These are phyloP conservation scores for Emydura subglobosa DNA, from an alignment of 2,113 vertebrate genomes.

Conservation along the genomic window DNA sequence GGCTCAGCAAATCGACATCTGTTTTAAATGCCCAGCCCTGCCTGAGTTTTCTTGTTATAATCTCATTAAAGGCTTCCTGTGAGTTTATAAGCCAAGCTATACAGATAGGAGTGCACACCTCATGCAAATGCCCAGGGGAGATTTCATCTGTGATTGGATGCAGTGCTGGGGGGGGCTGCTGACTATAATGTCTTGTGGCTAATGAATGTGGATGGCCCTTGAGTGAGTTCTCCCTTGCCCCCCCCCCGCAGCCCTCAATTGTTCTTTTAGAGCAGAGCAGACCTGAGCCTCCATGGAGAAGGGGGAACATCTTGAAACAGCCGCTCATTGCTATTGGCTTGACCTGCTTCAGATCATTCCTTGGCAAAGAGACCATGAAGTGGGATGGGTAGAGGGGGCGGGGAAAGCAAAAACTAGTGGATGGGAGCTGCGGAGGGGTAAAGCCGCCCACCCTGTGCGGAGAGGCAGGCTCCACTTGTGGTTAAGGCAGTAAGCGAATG, in stretches of 20 bases:
- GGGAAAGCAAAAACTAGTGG: too few species aligned
- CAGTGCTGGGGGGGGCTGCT: background rate
- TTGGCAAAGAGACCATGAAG: background rate
- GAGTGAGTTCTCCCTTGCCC: too few species aligned
- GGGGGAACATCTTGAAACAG: background rate
- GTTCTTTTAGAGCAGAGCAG: background rate
- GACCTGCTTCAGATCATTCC: background rate
- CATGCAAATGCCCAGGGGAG: background rate
- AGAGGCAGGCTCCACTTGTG: background rate
- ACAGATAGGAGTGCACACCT: background rate
- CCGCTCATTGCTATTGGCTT: background rate
- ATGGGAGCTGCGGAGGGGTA: too few species aligned
- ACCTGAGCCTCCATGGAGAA: background rate
- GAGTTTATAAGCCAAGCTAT: background rate
- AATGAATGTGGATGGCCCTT: background rate
- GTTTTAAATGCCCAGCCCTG: background rate
- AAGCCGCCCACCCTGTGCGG: too few species aligned
- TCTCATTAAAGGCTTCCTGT: background rate
- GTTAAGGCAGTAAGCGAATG: background rate
- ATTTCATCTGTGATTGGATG: background rate
- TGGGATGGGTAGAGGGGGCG: too few species aligned
- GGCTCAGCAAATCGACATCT: background rate
- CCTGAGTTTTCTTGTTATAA: background rate
- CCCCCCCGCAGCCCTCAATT: too few species aligned
- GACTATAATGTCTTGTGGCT: background rate